Evolutionary conservation across 2,888 invertebrate genomes (phyloP).

Genomic region (Biston betularia): DNA sequence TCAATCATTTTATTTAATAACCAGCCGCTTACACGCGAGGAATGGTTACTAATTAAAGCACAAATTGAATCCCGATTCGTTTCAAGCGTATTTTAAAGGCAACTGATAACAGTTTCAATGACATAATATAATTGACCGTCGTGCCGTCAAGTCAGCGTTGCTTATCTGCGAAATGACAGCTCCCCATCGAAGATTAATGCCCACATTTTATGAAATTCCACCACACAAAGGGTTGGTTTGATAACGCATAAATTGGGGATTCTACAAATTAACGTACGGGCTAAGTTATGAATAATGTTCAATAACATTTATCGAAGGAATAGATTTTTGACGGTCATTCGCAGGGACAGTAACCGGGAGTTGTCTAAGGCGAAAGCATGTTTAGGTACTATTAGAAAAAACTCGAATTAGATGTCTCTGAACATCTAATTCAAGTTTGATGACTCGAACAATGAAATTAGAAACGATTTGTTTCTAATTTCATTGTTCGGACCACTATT

Average conservation of each 20-base stretch:
- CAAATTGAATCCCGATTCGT: background rate
- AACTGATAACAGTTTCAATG: constrained; percentile 2
- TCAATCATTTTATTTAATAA: background rate
- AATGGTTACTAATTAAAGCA: background rate
- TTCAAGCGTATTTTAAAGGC: background rate
- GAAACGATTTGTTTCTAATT: too few relatives aligned
- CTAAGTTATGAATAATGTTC: constrained; percentile 22
- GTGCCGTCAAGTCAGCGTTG: constrained; percentile 29
- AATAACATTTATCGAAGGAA: background rate
- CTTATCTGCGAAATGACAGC: constrained; percentile 30
- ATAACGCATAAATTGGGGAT: constrained; percentile 42
- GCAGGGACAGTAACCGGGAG: background rate
- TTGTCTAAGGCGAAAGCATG: too few relatives aligned
- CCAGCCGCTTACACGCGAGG: background rate
- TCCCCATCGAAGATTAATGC: constrained; percentile 40
- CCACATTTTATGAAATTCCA: constrained; percentile 45
- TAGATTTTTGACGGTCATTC: background rate
- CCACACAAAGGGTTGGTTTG: constrained; percentile 36
- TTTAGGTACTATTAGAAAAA: too few relatives aligned
- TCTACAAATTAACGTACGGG: constrained; percentile 20
- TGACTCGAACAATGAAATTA: too few relatives aligned
- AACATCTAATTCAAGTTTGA: too few relatives aligned
- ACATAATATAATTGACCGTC: constrained; percentile 25
- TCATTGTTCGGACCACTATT: too few relatives aligned
- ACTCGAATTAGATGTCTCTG: too few relatives aligned